Evolutionary conservation across 1,140 invertebrate species (phyloP), one percentile per base, ranked within the genome.

Genomic region (Branchinecta lindahli): DNA sequence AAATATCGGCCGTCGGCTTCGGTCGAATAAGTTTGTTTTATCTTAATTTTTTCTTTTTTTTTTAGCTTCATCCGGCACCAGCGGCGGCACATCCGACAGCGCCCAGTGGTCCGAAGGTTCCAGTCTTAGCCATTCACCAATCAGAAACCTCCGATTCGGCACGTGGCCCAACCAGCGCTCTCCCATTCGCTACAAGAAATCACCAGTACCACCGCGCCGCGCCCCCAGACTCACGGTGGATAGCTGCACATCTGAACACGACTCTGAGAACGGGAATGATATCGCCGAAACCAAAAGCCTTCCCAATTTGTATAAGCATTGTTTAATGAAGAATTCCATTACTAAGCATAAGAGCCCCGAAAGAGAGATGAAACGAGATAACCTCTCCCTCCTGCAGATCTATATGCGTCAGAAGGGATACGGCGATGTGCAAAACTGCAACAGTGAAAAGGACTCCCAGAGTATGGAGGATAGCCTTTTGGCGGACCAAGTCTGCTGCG

Each of bases 221-320:
- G 75, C 44, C 47, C 70, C 15, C 67, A 69, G 44, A 61, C 68
- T 44, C 52, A 72, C 46, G 46, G 67, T 46, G 66, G 66, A 65
- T 45, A 70, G 47, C 10, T 46, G 65, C 21, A 20, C 61, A n/a
- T 45, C 45, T 8, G 44, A 69, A 10, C 52, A 46, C 47, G 70
- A 45, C 70, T n/a, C 44, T 10, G 67, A 52, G 5, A 44, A 52
- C 12, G 70, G 46, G 33, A 65, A 47, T 18, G 47, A 44, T 18
- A 44, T 20, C 46, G 70, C 46, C 70, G 88, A 88, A 81, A 88
- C 87, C 79, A 85, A 84, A 80, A 88, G 87, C 76, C 81, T 89
- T 78, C 88, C 88, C 61, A 87, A 90, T 79, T 79, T 89, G 44
- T 69, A 69, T 47, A 69, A 69, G 47, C 45, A 69, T 12, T 69